Evolutionary conservation across 2,797 vertebrate genomes (phyloP).

Genomic region (Darevskia nairensis): DNA sequence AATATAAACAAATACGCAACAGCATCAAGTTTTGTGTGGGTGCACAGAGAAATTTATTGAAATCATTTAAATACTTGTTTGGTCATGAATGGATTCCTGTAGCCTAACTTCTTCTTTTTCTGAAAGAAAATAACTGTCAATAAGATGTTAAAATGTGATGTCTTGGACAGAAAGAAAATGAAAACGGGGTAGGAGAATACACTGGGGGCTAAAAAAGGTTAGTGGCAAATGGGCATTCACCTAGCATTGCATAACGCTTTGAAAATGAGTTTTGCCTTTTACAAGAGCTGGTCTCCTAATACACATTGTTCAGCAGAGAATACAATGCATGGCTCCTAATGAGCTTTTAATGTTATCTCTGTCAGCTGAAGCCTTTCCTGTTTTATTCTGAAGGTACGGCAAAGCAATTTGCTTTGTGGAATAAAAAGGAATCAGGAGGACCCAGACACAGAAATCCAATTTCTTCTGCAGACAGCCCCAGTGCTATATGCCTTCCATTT

Average conservation of each 20-base stretch:
- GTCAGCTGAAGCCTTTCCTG: constrained; percentile 59
- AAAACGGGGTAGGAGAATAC: constrained; percentile 9
- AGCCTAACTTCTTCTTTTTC: constrained; percentile 27
- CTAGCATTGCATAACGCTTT: constrained; percentile 43
- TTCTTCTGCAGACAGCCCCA: constrained; percentile 72
- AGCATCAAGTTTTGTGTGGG: not conserved
- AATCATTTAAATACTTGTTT: constrained; percentile 25
- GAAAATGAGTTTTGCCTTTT: constrained; percentile 62
- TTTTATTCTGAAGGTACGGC: constrained; percentile 54
- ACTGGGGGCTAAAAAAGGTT: constrained; percentile 1
- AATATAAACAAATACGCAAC: not conserved
- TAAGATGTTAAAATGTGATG: constrained; percentile 53
- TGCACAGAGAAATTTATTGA: not conserved
- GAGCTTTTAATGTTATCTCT: constrained; percentile 64
- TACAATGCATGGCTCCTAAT: constrained; percentile 51
- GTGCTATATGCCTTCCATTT: constrained; percentile 68
- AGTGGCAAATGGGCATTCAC: constrained; percentile 20
- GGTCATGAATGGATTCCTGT: constrained; percentile 33
- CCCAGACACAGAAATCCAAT: constrained; percentile 75
- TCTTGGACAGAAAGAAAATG: constrained; percentile 22
- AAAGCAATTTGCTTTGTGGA: constrained; percentile 77
- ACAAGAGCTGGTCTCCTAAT: constrained; percentile 37
- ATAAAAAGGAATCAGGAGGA: constrained; percentile 71
- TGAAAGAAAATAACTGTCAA: constrained; percentile 58
- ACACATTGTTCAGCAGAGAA: constrained; percentile 37